Conservation (phyloP, 2,797 vertebrate species). For the Myripristis jacobus region DNA sequence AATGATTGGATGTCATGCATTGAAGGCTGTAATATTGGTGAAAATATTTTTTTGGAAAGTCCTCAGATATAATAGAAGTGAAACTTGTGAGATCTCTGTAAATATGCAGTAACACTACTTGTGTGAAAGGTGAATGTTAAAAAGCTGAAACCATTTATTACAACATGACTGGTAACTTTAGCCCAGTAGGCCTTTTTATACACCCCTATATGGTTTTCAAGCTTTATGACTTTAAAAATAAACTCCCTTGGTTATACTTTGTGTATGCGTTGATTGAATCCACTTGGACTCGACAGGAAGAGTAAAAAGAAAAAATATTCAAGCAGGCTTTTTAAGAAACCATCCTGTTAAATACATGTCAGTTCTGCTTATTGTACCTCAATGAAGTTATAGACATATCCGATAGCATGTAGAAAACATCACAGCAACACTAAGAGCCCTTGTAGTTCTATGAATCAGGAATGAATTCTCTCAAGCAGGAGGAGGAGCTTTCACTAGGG, state of each 20-base stretch:
- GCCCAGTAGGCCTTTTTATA: slow-evolving; percentile 30
- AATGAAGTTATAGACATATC: too few relatives aligned
- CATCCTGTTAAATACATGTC: too few relatives aligned
- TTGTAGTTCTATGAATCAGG: too few relatives aligned
- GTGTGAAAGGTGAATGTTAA: slow-evolving; percentile 20
- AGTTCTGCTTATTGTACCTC: too few relatives aligned
- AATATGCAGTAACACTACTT: slow-evolving; percentile 46
- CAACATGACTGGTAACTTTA: slow-evolving; percentile 15
- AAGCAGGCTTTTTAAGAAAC: too few relatives aligned
- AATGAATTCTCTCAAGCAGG: too few relatives aligned
- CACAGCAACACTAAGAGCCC: too few relatives aligned
- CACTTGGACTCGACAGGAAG: too few relatives aligned
- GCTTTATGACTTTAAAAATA: slow-evolving; percentile 62
- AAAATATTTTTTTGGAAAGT: slow-evolving; percentile 52
- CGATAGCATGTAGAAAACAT: too few relatives aligned
- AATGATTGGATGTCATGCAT: not conserved
- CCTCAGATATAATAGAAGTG: not conserved
- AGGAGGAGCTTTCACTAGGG: slow-evolving; percentile 51
- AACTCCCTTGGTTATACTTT: slow-evolving; percentile 48
- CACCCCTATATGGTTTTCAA: slow-evolving; percentile 39
- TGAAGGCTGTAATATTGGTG: slow-evolving; percentile 14
- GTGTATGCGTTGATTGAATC: slow-evolving; percentile 9
- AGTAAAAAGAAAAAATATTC: too few relatives aligned
- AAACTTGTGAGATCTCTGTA: slow-evolving; percentile 43
- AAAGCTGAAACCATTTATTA: slow-evolving; percentile 11